Percentiles rank a stretch among this genome's conserved stretches.
These are phyloP conservation scores for Hedychridium roseum DNA, from an alignment of 2,888 invertebrate species.

Conservation along the genomic window DNA sequence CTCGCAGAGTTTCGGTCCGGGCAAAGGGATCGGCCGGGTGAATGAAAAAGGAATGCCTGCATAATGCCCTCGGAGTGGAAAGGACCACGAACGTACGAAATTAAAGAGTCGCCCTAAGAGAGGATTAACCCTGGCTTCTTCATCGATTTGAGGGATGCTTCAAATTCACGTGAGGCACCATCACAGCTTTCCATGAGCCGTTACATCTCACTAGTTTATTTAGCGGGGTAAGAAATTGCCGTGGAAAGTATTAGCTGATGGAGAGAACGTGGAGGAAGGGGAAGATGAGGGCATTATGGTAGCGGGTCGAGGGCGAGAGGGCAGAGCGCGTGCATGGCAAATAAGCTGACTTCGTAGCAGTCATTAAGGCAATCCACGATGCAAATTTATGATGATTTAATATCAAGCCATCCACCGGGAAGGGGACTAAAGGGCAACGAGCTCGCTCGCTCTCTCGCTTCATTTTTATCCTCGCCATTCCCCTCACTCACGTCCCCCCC, in stretches of 20 bases:
- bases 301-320: slow-evolving; percentile 23
- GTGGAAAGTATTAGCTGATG: no score
- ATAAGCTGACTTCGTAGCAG: slow-evolving; percentile 37
- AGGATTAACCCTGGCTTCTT: no score
- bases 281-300: slow-evolving; percentile 18
- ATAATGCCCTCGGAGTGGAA: slow-evolving; percentile 13
- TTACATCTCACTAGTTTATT: no score
- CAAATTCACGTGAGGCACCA: background rate
- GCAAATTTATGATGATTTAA: slow-evolving; percentile 57
- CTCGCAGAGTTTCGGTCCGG: background rate
- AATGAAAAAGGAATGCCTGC: slow-evolving; percentile 11
- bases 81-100: no score
- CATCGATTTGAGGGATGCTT: no score
- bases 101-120: no score
- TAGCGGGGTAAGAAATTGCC: no score
- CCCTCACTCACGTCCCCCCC: slow-evolving; percentile 4
- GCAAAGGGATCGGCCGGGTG: slow-evolving; percentile 24
- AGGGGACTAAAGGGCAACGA: slow-evolving; percentile 13
- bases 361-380: slow-evolving; percentile 52
- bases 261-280: slow-evolving; percentile 8
- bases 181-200: background rate
- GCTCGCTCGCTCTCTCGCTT: slow-evolving; percentile 8
- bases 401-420: slow-evolving; percentile 38
- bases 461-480: slow-evolving; percentile 27
- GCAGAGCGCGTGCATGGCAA: slow-evolving; percentile 19